Conservation (phyloP, 2,113 vertebrate genomes). For the Silurus asotus region DNA sequence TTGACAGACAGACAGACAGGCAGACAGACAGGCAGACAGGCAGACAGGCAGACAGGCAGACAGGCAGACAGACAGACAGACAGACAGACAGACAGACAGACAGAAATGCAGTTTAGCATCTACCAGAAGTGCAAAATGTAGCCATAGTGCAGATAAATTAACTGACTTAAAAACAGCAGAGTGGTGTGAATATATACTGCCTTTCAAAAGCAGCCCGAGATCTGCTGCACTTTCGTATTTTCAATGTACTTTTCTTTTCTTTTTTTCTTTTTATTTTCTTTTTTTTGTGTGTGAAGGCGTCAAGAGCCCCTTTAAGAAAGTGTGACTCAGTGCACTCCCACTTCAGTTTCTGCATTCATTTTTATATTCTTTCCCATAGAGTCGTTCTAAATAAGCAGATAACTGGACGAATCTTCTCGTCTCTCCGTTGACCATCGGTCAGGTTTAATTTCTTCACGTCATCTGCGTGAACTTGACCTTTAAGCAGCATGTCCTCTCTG, state of each 20-base stretch:
- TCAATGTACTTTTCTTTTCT: neutral
- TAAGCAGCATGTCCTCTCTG: neutral
- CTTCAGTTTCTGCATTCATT: conserved; percentile 10
- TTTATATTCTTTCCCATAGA: neutral
- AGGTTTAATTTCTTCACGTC: conserved; percentile 17
- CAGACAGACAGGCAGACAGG: no score
- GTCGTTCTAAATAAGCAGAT: neutral
- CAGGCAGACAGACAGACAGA: no score
- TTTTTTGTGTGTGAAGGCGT: neutral
- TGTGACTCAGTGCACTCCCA: neutral
- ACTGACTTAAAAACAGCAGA: no score
- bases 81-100: no score
- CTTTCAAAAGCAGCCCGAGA: neutral
- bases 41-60: no score
- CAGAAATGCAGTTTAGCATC: no score
- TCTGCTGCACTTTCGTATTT: neutral
- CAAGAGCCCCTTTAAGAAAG: neutral
- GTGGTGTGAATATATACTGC: neutral
- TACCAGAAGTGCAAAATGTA: no score
- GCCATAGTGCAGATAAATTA: no score
- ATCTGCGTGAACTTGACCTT: conserved; percentile 29
- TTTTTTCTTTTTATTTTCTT: neutral
- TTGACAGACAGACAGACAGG: no score
- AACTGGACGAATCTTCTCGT: neutral
- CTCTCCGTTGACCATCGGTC: conserved; percentile 10